phyloP scores from a whole-genome alignment of 1,140 invertebrate genomes.

The Heterodera carotae region DNA sequence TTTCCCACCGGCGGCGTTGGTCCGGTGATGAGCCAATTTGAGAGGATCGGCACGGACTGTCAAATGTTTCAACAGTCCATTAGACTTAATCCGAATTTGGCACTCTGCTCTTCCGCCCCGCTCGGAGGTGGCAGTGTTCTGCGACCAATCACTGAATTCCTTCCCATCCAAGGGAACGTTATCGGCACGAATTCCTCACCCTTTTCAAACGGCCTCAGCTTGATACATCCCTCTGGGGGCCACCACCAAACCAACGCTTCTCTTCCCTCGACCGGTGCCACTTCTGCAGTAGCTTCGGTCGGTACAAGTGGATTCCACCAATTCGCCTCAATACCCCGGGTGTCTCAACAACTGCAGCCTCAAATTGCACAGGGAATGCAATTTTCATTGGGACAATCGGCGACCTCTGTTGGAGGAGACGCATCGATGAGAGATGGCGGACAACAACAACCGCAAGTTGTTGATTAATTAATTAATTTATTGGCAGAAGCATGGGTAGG shows the following conservation, averaged over 20 bases:
- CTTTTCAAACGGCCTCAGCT: too few relatives aligned
- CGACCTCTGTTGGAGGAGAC: not conserved
- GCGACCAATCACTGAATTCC: not conserved
- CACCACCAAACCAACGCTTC: too few relatives aligned
- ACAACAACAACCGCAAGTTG: not conserved
- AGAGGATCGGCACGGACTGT: not conserved
- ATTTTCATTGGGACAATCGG: not conserved
- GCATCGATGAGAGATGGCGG: not conserved
- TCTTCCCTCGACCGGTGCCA: not conserved
- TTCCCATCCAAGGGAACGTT: not conserved
- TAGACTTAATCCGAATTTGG: not conserved
- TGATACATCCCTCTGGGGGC: too few relatives aligned
- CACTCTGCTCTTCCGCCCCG: not conserved
- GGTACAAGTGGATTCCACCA: not conserved
- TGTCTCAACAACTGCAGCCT: not conserved
- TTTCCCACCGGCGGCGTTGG: not conserved
- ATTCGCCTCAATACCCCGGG: not conserved
- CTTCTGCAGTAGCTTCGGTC: not conserved
- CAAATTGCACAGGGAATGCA: not conserved
- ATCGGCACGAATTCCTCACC: not conserved
- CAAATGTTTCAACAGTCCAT: not conserved
- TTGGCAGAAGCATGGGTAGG: too few relatives aligned
- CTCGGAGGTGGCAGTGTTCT: not conserved
- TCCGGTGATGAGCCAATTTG: not conserved
- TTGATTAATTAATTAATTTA: too few relatives aligned